Conservation (phyloP, 2,888 invertebrate species). For the Lordiphosa andalusiaca region DNA sequence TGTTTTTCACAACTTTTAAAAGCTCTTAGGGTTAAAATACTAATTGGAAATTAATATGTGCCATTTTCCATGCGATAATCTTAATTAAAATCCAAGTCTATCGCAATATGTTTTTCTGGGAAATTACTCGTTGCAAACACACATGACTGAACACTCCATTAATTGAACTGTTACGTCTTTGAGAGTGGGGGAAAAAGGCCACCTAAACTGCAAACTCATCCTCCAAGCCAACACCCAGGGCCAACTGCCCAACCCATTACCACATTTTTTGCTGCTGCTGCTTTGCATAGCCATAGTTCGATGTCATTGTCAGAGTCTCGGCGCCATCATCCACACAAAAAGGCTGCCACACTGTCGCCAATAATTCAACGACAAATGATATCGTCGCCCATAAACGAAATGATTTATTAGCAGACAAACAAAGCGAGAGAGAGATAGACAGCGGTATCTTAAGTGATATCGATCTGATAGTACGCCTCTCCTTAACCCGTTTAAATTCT, state of each 20-base stretch:
- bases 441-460: constrained; percentile 15
- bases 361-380: constrained; percentile 50
- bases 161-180: not conserved
- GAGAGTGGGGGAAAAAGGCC: not conserved
- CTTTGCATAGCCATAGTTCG: constrained; percentile 6
- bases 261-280: not conserved
- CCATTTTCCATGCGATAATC: no score
- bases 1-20: constrained; percentile 1
- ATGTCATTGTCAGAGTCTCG: constrained; percentile 32
- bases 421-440: constrained; percentile 10
- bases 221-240: no score
- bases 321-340: constrained; percentile 29
- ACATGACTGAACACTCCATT: not conserved
- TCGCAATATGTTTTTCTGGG: no score
- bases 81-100: no score
- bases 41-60: constrained; percentile 14
- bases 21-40: constrained; percentile 3
- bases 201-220: constrained; percentile 27
- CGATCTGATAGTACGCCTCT: constrained; percentile 9
- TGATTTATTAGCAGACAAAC: constrained; percentile 54
- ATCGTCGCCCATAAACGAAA: constrained; percentile 58
- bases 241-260: constrained; percentile 2
- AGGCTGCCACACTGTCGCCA: constrained; percentile 70
- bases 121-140: not conserved
- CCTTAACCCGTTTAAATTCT: constrained; percentile 7